These are phyloP conservation scores for Diplogasteroides magnus DNA, from an alignment of 1,140 invertebrate genomes.

Conservation along the genomic window DNA sequence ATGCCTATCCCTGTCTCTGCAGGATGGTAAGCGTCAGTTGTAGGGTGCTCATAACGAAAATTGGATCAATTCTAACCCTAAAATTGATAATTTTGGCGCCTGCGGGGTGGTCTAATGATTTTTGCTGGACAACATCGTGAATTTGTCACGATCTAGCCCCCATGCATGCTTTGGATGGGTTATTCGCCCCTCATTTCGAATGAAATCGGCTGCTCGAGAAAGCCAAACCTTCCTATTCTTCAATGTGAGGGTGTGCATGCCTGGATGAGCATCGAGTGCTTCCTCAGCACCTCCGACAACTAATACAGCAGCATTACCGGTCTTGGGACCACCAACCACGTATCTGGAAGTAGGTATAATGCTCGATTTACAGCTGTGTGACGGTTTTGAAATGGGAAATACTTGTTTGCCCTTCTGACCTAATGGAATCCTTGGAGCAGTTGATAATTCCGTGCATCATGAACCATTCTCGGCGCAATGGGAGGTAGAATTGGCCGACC, in stretches of 20 bases:
- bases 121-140: too few species aligned
- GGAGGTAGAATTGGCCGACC: conserved; percentile 65
- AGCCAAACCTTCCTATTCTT: conserved; percentile 54
- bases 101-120: too few species aligned
- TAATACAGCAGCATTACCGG: conserved; percentile 40
- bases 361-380: conserved; percentile 8
- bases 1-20: too few species aligned
- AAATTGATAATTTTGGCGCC: too few species aligned
- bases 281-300: conserved; percentile 57
- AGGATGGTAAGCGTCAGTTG: too few species aligned
- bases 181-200: too few species aligned
- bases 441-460: conserved; percentile 56
- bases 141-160: too few species aligned
- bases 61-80: too few species aligned
- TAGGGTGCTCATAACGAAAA: too few species aligned
- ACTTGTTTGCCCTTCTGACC: too few species aligned
- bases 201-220: too few species aligned
- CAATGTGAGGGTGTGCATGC: conserved; percentile 51
- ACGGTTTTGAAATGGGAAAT: background rate
- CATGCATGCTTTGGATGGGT: too few species aligned
- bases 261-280: conserved; percentile 57
- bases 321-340: conserved; percentile 49
- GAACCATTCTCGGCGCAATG: conserved; percentile 72
- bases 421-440: conserved; percentile 34
- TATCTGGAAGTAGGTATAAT: conserved; percentile 57